Percentiles rank a stretch among this genome's conserved stretches.
Evolutionary conservation across 2,113 vertebrate species (phyloP).

Genomic region (Malurus elegans): DNA sequence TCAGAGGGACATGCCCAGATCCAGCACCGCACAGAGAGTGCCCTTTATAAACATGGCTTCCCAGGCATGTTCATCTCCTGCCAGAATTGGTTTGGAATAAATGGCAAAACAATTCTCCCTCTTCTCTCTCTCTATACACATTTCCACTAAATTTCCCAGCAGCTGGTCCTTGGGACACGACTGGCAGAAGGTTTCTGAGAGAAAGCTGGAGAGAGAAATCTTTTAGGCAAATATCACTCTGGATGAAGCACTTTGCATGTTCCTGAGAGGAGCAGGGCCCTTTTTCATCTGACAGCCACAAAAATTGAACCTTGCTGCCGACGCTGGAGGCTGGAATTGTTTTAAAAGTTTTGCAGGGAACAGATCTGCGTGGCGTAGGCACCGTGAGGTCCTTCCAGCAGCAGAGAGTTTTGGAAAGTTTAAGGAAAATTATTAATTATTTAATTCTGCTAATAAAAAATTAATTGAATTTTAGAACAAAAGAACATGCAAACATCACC

Average conservation of each 20-base stretch:
- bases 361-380: not conserved
- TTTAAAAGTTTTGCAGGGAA: conserved; percentile 9
- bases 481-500: not conserved
- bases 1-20: not conserved
- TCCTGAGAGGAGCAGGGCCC: not conserved
- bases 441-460: conserved; percentile 42
- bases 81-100: not conserved
- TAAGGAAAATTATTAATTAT: conserved; percentile 39
- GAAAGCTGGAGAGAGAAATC: conserved; percentile 27
- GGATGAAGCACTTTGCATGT: conserved; percentile 17
- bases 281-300: conserved; percentile 10
- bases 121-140: not conserved
- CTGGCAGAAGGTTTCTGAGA: not conserved
- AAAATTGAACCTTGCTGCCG: not conserved
- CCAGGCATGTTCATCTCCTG: not conserved
- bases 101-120: not conserved
- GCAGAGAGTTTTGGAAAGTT: not conserved
- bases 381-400: not conserved
- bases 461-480: conserved; percentile 55
- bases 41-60: not conserved
- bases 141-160: not conserved
- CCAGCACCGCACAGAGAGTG: not conserved
- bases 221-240: conserved; percentile 53
- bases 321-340: not conserved
- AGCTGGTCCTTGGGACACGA: not conserved